A percentile compares a stretch with the other conserved stretches of the same genome.
phyloP scores from a whole-genome alignment of 2,888 invertebrate genomes.

The Heliconius charithonia region DNA sequence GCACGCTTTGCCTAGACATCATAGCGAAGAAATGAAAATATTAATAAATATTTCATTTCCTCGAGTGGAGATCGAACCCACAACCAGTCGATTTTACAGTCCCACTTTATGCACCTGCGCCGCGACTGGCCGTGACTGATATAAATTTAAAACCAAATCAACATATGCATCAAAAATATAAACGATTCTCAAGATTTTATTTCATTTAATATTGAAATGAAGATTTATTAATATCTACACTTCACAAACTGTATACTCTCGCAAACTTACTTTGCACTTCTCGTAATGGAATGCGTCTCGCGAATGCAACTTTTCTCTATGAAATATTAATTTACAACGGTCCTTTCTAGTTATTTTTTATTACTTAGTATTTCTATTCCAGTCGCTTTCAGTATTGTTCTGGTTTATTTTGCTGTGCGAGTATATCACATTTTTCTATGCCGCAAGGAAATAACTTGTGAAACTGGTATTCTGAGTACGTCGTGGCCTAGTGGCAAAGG shows the following conservation, averaged over 20 bases:
- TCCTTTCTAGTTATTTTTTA: constrained; percentile 38
- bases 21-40: too few species aligned
- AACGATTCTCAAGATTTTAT: neutral
- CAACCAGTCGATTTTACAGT: too few species aligned
- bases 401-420: constrained; percentile 13
- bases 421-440: neutral
- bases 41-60: too few species aligned
- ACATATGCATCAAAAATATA: too few species aligned
- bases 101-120: too few species aligned
- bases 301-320: constrained; percentile 39
- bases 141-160: too few species aligned
- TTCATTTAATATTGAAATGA: neutral
- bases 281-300: constrained; percentile 36
- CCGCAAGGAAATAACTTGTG: neutral
- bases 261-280: constrained; percentile 31
- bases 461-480: neutral
- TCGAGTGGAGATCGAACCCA: too few species aligned
- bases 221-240: constrained; percentile 16
- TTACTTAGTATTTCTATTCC: constrained; percentile 33
- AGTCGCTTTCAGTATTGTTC: constrained; percentile 26
- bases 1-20: too few species aligned
- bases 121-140: too few species aligned
- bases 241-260: constrained; percentile 22
- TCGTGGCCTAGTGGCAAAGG: too few species aligned
- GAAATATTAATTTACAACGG: constrained; percentile 44